phyloP scores from a whole-genome alignment of 2,113 vertebrate genomes.

The Gasterosteus aculeatus region DNA sequence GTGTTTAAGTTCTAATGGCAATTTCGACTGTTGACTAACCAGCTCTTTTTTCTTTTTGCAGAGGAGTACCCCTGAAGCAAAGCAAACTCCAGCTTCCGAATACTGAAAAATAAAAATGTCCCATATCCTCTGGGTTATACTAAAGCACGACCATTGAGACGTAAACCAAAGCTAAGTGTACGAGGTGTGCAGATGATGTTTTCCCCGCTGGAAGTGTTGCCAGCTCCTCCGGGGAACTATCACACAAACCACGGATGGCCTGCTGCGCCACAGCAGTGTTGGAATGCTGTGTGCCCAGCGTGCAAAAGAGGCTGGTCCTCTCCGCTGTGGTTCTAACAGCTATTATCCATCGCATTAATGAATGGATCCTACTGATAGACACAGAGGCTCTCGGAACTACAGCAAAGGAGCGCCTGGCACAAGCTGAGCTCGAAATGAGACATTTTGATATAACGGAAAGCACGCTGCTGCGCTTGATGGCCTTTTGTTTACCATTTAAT shows the following conservation, averaged over 20 bases:
- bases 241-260: conserved; percentile 43
- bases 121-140: conserved; percentile 25
- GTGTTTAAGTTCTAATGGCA: conserved; percentile 18
- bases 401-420: conserved; percentile 39
- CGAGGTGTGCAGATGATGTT: conserved; percentile 64
- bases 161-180: conserved; percentile 35
- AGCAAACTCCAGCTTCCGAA: conserved; percentile 17
- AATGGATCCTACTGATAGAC: conserved; percentile 55
- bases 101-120: conserved; percentile 5
- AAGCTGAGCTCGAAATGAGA: conserved; percentile 26
- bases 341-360: conserved; percentile 60
- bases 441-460: neutral
- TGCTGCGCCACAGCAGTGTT: conserved; percentile 61
- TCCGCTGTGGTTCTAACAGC: conserved; percentile 46
- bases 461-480: neutral
- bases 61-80: conserved; percentile 19
- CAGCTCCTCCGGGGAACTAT: conserved; percentile 54
- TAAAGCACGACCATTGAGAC: conserved; percentile 38
- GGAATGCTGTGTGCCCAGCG: conserved; percentile 61
- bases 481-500: conserved; percentile 21
- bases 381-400: conserved; percentile 39
- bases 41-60: neutral
- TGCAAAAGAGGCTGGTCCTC: conserved; percentile 53
- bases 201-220: conserved; percentile 62
- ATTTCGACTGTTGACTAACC: conserved; percentile 27